A percentile compares a stretch with the other conserved stretches of the same genome.
Conservation (phyloP, 2,797 vertebrate genomes). For the Allenopithecus nigroviridis region DNA sequence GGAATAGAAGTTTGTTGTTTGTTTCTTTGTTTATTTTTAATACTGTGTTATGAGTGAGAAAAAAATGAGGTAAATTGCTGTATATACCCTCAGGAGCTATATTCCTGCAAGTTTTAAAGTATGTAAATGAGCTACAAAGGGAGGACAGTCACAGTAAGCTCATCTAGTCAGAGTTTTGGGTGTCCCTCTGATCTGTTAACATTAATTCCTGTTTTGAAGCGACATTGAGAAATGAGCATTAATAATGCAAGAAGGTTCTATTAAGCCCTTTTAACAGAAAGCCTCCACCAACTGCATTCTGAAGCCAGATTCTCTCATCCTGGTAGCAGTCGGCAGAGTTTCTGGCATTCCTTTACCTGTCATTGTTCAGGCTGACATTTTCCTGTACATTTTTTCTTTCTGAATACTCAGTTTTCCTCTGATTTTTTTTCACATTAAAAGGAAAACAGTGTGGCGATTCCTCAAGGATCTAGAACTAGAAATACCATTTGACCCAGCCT, state of each 20-base stretch:
- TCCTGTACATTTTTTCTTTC: neutral
- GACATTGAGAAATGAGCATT: neutral
- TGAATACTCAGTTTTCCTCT: neutral
- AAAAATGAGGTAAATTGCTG: neutral
- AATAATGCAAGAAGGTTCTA: neutral
- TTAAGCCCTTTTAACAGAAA: neutral
- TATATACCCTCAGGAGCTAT: neutral
- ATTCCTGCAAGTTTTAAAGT: neutral
- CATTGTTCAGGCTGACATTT: neutral
- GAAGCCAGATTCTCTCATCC: neutral
- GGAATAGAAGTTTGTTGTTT: neutral
- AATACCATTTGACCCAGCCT: too few species aligned
- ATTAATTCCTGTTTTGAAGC: neutral
- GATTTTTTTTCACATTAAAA: slow-evolving; percentile 7
- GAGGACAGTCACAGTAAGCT: neutral
- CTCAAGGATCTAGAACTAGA: too few species aligned
- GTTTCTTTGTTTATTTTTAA: neutral
- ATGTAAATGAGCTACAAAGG: neutral
- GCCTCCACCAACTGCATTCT: neutral
- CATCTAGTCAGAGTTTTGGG: neutral
- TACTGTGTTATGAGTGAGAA: neutral
- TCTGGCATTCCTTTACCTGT: neutral
- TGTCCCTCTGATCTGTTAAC: neutral
- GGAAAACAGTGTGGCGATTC: too few species aligned
- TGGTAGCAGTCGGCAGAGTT: neutral